Conservation (phyloP, 2,113 vertebrate genomes). For the Corythoichthys haematopterus region DNA sequence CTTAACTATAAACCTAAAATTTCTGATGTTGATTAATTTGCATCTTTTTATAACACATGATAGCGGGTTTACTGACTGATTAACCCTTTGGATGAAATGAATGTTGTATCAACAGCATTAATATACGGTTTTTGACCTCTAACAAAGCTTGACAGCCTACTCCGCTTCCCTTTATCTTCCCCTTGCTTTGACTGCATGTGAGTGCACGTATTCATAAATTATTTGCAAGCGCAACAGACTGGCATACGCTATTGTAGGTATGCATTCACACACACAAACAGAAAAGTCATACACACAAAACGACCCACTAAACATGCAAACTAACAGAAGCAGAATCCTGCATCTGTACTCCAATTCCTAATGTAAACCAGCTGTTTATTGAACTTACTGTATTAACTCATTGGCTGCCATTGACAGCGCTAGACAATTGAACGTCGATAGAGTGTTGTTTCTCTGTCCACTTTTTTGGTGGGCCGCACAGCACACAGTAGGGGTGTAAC, state of each 20-base stretch:
- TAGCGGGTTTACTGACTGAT: conserved; percentile 23
- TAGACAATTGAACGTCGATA: too few species aligned
- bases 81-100: conserved; percentile 39
- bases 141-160: conserved; percentile 28
- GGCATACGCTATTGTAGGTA: background rate
- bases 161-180: conserved; percentile 21
- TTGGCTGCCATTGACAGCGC: too few species aligned
- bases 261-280: conserved; percentile 8
- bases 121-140: conserved; percentile 37
- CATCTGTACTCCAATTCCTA: too few species aligned
- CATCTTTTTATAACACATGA: conserved; percentile 9
- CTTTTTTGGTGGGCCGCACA: too few species aligned
- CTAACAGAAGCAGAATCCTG: conserved; percentile 12
- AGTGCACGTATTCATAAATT: background rate
- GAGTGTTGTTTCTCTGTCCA: too few species aligned
- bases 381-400: too few species aligned
- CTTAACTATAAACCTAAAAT: background rate
- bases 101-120: conserved; percentile 32
- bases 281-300: conserved; percentile 9
- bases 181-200: background rate
- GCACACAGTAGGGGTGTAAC: too few species aligned
- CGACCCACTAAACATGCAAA: background rate
- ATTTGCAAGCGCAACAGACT: background rate
- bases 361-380: too few species aligned
- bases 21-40: conserved; percentile 8